phyloP scores from a whole-genome alignment of 2,113 vertebrate species.

The Macquaria australasica region DNA sequence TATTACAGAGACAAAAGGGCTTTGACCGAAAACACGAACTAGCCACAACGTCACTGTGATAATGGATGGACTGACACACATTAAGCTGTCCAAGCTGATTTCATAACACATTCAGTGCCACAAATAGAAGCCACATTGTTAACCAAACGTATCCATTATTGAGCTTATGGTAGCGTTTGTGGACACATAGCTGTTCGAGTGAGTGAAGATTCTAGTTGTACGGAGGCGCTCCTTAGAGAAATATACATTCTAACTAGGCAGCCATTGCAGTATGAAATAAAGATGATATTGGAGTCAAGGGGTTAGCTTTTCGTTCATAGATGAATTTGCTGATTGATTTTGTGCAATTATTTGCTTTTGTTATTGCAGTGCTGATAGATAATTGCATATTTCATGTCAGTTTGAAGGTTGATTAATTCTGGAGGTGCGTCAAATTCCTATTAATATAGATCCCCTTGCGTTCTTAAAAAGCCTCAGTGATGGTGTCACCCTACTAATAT shows the following conservation, averaged over 20 bases:
- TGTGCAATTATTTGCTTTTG: constrained; percentile 41
- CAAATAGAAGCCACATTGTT: constrained; percentile 24
- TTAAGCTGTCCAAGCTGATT: constrained; percentile 17
- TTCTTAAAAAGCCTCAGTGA: constrained; percentile 14
- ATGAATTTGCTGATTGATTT: constrained; percentile 44
- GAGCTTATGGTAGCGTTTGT: constrained; percentile 35
- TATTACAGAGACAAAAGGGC: constrained; percentile 56
- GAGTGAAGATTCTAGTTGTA: neutral
- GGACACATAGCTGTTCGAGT: constrained; percentile 25
- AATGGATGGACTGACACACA: constrained; percentile 19
- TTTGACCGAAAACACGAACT: constrained; percentile 45
- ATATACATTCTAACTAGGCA: constrained; percentile 6
- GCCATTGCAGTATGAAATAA: neutral
- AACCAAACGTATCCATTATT: constrained; percentile 37
- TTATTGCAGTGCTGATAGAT: neutral
- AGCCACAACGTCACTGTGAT: constrained; percentile 26
- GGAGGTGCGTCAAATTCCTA: constrained; percentile 19
- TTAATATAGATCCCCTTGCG: neutral
- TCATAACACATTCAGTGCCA: constrained; percentile 3
- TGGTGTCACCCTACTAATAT: constrained; percentile 23
- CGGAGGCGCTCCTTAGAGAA: neutral
- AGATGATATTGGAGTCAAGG: constrained; percentile 9
- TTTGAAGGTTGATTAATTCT: constrained; percentile 50
- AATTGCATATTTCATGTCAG: constrained; percentile 15
- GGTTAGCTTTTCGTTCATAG: constrained; percentile 11